Conservation (phyloP, 2,888 invertebrate genomes). For the Leptinotarsa rubiginosa region DNA sequence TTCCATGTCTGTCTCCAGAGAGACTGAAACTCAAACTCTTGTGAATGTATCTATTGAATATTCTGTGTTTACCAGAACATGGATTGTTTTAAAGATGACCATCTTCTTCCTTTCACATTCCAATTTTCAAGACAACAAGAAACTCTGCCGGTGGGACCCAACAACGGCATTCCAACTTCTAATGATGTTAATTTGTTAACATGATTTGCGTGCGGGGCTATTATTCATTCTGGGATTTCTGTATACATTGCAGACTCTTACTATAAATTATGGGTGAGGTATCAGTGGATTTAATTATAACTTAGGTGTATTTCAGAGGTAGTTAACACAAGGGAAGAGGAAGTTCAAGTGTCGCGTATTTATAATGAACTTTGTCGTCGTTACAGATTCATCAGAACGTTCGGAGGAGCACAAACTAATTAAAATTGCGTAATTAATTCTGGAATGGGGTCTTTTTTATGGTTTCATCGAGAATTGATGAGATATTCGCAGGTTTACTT, state of each 20-base stretch:
- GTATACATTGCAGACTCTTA: constrained; percentile 48
- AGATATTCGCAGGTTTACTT: constrained; percentile 28
- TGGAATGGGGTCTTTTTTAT: constrained; percentile 48
- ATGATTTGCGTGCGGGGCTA: constrained; percentile 34
- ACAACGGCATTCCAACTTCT: constrained; percentile 7
- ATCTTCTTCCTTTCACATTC: no score
- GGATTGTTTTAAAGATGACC: no score
- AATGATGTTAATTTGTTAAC: constrained; percentile 19
- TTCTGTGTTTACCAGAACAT: no score
- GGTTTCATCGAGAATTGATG: constrained; percentile 25
- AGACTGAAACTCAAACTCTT: no score
- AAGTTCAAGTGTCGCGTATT: constrained; percentile 56
- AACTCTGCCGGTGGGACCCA: not conserved
- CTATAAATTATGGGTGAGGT: constrained; percentile 51
- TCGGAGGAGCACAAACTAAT: constrained; percentile 53
- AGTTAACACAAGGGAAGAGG: constrained; percentile 48
- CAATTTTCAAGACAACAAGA: no score
- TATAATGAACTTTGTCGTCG: constrained; percentile 57
- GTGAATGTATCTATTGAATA: no score
- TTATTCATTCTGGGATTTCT: constrained; percentile 47
- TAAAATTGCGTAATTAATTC: constrained; percentile 59
- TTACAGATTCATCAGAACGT: constrained; percentile 56
- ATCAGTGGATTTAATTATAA: constrained; percentile 56
- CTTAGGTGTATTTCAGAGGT: constrained; percentile 52
- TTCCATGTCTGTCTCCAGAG: no score